phyloP scores from a whole-genome alignment of 2,888 invertebrate genomes.

The Synergus gifuensis region DNA sequence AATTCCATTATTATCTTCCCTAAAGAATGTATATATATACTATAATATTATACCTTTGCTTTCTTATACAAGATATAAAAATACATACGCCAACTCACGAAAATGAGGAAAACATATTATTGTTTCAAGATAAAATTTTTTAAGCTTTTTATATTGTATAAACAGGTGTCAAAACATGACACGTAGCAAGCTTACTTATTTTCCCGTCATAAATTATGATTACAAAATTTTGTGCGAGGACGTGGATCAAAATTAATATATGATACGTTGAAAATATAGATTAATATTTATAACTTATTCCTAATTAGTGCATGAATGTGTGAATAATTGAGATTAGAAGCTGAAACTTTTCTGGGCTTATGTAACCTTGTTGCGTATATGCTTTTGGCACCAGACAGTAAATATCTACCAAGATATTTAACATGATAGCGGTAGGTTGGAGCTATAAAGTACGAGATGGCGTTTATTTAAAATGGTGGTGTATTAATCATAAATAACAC shows the following conservation, averaged over 20 bases:
- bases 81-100: too few relatives aligned
- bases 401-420: constrained; percentile 59
- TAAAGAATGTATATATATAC: too few relatives aligned
- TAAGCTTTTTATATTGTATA: background rate
- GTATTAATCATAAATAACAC: constrained; percentile 53
- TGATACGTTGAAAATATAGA: background rate
- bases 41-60: background rate
- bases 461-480: constrained; percentile 21
- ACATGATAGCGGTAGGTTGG: constrained; percentile 55
- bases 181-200: background rate
- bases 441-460: constrained; percentile 49
- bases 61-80: background rate
- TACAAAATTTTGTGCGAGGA: background rate
- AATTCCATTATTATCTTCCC: too few relatives aligned
- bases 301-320: background rate
- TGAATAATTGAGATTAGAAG: background rate
- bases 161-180: constrained; percentile 2
- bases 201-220: background rate
- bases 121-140: background rate
- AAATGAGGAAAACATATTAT: background rate
- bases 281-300: background rate
- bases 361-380: background rate
- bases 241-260: background rate
- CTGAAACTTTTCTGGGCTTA: background rate
- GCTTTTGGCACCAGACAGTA: constrained; percentile 62